phyloP scores from a whole-genome alignment of 2,113 vertebrate species.

The Dinomys branickii region DNA sequence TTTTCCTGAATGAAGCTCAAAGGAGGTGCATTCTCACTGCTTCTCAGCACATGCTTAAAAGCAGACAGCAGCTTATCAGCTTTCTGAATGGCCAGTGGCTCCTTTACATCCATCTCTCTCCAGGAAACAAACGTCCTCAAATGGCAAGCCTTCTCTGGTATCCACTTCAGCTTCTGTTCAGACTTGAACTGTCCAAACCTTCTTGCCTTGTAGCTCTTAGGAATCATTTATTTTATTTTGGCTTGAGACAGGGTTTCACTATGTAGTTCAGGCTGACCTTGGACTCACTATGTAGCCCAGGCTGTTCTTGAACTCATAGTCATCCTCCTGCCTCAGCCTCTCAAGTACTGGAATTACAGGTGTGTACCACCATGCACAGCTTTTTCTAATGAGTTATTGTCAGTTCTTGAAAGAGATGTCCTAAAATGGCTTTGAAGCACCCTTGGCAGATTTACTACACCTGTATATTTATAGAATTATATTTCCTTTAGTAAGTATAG shows the following conservation, averaged over 20 bases:
- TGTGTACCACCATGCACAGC: not conserved
- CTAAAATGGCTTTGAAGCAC: slow-evolving; percentile 39
- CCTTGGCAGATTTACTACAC: not conserved
- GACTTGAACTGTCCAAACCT: not conserved
- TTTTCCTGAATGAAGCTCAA: slow-evolving; percentile 45
- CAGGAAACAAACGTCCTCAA: not conserved
- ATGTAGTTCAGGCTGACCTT: not conserved
- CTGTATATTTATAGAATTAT: not conserved
- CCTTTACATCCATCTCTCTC: not conserved
- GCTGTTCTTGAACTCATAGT: not conserved
- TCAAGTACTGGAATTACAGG: not conserved
- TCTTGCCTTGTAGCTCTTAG: not conserved
- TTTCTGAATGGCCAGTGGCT: slow-evolving; percentile 27
- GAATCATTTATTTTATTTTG: not conserved
- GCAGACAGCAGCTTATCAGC: not conserved
- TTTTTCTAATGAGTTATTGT: slow-evolving; percentile 16
- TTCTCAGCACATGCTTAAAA: not conserved
- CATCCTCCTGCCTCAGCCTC: not conserved
- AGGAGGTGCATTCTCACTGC: not conserved
- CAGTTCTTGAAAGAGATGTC: not conserved
- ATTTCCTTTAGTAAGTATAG: not conserved
- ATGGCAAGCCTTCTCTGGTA: not conserved
- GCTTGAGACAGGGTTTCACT: not conserved
- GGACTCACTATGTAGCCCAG: not conserved
- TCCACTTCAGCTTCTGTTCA: not conserved